Evolutionary conservation across 2,797 vertebrate genomes (phyloP).

Genomic region (Pseudochirops corinnae): DNA sequence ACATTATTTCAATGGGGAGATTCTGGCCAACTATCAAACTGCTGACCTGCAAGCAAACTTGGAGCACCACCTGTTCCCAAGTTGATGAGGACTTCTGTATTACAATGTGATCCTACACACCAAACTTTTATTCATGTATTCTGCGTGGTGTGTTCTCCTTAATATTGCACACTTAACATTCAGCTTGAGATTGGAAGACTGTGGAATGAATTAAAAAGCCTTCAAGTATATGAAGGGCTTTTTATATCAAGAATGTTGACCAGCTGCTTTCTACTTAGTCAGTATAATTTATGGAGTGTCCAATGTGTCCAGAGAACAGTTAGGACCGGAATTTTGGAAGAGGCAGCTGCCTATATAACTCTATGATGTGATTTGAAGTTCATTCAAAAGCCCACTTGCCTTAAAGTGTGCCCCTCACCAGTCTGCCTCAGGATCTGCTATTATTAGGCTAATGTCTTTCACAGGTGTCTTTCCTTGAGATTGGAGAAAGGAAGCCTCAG

Average conservation of each 20-base stretch:
- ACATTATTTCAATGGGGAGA: neutral
- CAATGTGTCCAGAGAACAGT: constrained; percentile 13
- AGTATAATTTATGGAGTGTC: constrained; percentile 32
- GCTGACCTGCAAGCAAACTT: neutral
- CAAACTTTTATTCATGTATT: constrained; percentile 2
- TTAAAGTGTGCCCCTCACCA: constrained; percentile 50
- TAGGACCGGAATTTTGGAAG: constrained; percentile 51
- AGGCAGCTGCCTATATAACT: constrained; percentile 44
- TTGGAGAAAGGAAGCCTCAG: neutral
- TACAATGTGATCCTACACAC: neutral
- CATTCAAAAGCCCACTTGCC: constrained; percentile 49
- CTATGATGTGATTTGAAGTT: constrained; percentile 55
- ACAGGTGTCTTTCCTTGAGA: neutral
- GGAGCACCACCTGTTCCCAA: neutral
- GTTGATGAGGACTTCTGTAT: neutral
- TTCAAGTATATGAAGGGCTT: constrained; percentile 30
- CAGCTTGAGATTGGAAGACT: constrained; percentile 22
- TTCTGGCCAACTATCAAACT: neutral
- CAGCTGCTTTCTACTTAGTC: constrained; percentile 43
- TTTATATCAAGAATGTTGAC: constrained; percentile 22
- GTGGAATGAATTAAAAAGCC: constrained; percentile 42
- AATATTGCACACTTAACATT: constrained; percentile 16
- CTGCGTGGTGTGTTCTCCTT: neutral
- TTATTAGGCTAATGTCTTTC: neutral
- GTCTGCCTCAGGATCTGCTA: constrained; percentile 14